A percentile compares a stretch with the other conserved stretches of the same genome.
These are phyloP conservation scores for Dasysyrphus albostriatus DNA, from an alignment of 2,888 invertebrate genomes.

Conservation along the genomic window DNA sequence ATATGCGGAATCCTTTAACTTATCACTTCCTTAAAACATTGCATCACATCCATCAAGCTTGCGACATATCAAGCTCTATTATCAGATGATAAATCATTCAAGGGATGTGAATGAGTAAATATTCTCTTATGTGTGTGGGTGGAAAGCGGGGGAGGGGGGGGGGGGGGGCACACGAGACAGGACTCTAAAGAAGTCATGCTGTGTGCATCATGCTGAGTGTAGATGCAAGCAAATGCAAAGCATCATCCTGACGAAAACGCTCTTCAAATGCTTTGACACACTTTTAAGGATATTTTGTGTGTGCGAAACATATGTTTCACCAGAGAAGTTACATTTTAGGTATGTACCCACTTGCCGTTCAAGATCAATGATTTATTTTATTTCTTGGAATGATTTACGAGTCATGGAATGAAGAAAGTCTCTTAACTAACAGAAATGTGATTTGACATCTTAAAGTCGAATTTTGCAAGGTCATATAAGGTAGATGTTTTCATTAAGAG, in stretches of 20 bases:
- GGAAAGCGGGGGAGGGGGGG: not conserved
- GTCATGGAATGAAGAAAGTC: not conserved
- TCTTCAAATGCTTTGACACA: conserved; percentile 58
- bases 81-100: conserved; percentile 74
- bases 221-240: conserved; percentile 56
- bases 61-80: conserved; percentile 75
- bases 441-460: conserved; percentile 5
- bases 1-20: conserved; percentile 68
- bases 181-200: conserved; percentile 18
- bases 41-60: conserved; percentile 69
- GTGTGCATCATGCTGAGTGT: conserved; percentile 40
- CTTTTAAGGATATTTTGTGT: conserved; percentile 60
- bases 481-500: not conserved
- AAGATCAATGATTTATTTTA: conserved; percentile 51
- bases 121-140: not conserved
- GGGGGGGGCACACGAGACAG: not conserved
- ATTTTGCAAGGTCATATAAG: not conserved
- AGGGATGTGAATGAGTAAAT: conserved; percentile 17
- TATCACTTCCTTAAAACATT: conserved; percentile 72
- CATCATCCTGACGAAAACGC: conserved; percentile 21
- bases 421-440: not conserved
- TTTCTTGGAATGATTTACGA: conserved; percentile 52
- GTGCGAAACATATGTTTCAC: conserved; percentile 60
- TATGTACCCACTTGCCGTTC: conserved; percentile 32
- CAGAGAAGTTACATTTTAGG: conserved; percentile 52